Evolutionary conservation across 2,797 vertebrate species (phyloP).

Genomic region (Myoxocephalus aenaeus): DNA sequence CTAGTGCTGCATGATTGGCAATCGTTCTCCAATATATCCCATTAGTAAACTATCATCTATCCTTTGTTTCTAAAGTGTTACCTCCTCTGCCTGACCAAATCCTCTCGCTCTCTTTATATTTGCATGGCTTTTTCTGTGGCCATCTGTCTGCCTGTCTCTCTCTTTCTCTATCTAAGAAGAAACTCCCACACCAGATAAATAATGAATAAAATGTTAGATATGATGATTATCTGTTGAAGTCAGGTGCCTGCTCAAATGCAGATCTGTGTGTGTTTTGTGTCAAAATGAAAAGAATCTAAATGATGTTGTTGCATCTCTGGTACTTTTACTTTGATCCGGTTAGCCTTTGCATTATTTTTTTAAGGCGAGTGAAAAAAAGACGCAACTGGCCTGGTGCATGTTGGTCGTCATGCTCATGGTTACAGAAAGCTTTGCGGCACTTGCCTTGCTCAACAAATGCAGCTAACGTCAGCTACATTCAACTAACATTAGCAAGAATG

Average conservation of each 20-base stretch:
- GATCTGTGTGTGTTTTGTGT: not conserved
- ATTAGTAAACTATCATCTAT: not conserved
- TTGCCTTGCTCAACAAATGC: no score
- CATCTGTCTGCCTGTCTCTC: not conserved
- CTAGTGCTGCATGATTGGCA: not conserved
- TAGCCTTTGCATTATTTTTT: no score
- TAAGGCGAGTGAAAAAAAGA: no score
- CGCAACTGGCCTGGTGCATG: no score
- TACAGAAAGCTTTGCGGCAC: no score
- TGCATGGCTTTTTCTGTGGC: conserved; percentile 4
- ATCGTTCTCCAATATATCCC: not conserved
- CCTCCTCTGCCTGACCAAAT: not conserved
- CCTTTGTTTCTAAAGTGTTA: not conserved
- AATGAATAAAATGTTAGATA: not conserved
- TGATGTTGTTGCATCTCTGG: not conserved
- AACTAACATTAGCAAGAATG: not conserved
- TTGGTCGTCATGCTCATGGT: no score
- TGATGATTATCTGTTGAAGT: not conserved
- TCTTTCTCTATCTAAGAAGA: not conserved
- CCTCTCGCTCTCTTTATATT: not conserved
- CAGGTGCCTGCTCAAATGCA: not conserved
- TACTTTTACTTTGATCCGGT: no score
- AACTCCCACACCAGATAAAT: conserved; percentile 4
- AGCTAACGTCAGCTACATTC: not conserved
- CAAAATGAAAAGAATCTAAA: not conserved